These are phyloP conservation scores for Formica exsecta DNA, from an alignment of 1,140 invertebrate genomes.

Conservation along the genomic window DNA sequence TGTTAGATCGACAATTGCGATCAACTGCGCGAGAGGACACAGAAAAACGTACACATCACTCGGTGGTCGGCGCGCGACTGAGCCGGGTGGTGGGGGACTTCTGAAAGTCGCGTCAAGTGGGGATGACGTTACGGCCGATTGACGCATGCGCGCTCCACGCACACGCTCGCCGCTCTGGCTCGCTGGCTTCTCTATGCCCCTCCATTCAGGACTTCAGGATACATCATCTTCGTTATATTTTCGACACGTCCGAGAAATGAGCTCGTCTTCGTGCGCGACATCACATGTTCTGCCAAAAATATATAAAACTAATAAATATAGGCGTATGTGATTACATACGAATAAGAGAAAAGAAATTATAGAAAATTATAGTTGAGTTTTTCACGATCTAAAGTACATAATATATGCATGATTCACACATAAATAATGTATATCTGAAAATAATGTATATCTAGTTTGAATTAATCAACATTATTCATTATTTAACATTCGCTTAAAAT, in stretches of 20 bases:
- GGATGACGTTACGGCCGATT: conserved; percentile 73
- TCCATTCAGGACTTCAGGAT: background rate
- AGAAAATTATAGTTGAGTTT: background rate
- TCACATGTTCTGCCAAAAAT: background rate
- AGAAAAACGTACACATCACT: background rate
- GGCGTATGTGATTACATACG: background rate
- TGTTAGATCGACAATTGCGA: background rate
- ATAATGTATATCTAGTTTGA: too few species aligned
- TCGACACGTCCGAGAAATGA: conserved; percentile 35
- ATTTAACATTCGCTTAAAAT: background rate
- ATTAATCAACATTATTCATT: background rate
- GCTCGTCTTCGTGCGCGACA: background rate
- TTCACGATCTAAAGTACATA: background rate
- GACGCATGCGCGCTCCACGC: conserved; percentile 53
- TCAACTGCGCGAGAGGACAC: too few species aligned
- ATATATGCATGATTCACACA: background rate
- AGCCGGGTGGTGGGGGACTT: conserved; percentile 60
- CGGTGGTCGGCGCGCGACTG: conserved; percentile 81
- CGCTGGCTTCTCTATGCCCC: too few species aligned
- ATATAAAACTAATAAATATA: background rate
- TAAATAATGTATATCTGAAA: too few species aligned
- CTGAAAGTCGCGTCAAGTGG: conserved; percentile 74
- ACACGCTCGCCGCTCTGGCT: background rate
- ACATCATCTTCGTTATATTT: background rate
- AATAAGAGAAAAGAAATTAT: background rate